Evolutionary conservation across 2,797 vertebrate genomes (phyloP).

Genomic region (Poeciliopsis presidionis): DNA sequence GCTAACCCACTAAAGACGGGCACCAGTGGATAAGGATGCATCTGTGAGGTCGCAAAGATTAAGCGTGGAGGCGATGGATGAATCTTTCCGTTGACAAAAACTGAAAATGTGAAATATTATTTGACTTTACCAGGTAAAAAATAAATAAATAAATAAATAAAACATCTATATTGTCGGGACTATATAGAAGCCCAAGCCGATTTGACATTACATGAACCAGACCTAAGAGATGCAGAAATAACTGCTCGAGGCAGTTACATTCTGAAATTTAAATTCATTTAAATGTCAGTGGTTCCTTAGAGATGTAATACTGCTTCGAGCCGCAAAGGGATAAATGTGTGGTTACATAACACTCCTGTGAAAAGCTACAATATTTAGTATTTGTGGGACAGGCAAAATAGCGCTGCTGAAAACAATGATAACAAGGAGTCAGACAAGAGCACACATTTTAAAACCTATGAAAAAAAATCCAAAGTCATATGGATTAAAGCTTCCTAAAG

Average conservation of each 20-base stretch:
- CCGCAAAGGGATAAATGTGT: constrained; percentile 1
- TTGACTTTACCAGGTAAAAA: not conserved
- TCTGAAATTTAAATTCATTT: not conserved
- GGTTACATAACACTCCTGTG: not conserved
- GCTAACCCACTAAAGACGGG: not conserved
- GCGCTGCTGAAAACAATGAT: not conserved
- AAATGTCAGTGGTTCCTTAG: too few species aligned
- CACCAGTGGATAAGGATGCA: not conserved
- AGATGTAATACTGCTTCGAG: not conserved
- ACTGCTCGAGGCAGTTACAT: not conserved
- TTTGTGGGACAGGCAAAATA: not conserved
- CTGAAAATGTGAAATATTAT: not conserved
- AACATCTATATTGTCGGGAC: not conserved
- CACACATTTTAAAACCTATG: not conserved
- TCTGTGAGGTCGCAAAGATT: not conserved
- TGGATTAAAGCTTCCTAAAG: not conserved
- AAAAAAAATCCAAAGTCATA: not conserved
- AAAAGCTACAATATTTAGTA: not conserved
- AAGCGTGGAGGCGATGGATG: not conserved
- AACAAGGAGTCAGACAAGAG: not conserved
- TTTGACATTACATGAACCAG: not conserved
- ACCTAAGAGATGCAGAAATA: not conserved
- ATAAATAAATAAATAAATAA: too few species aligned
- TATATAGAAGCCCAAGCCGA: not conserved
- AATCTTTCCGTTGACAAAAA: not conserved